phyloP scores from a whole-genome alignment of 2,797 vertebrate genomes.

The Anguilla pacifica region DNA sequence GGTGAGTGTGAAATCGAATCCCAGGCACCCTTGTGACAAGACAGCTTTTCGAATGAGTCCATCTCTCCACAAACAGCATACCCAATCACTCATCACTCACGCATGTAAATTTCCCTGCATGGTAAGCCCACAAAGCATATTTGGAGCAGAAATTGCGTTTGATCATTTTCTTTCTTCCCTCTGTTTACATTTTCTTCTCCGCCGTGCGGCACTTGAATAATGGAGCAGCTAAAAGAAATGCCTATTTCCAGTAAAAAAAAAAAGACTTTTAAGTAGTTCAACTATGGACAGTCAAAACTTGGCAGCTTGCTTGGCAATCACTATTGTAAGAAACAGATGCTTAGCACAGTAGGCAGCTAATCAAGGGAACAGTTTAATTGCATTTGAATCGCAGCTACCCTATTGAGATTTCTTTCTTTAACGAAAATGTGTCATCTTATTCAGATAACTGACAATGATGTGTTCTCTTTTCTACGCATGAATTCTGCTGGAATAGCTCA shows the following conservation, averaged over 20 bases:
- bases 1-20: neutral
- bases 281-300: neutral
- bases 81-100: neutral
- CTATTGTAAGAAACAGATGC: constrained; percentile 9
- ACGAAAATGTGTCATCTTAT: neutral
- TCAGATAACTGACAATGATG: neutral
- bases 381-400: neutral
- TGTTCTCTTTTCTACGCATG: neutral
- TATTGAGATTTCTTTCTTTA: neutral
- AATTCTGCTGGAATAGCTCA: neutral
- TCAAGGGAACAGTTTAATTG: constrained; percentile 9
- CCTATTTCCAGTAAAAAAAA: neutral
- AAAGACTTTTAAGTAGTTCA: neutral
- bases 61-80: constrained; percentile 16
- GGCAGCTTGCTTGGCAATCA: constrained; percentile 12
- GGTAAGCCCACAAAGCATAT: neutral
- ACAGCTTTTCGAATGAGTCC: neutral
- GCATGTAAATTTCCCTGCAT: constrained; percentile 6
- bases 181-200: neutral
- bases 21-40: neutral
- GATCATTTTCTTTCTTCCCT: neutral
- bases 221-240: constrained; percentile 1
- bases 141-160: neutral
- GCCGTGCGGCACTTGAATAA: neutral
- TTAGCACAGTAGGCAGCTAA: constrained; percentile 25